Evolutionary conservation across 2,797 vertebrate genomes (phyloP).

Genomic region (Delichon dasypus): DNA sequence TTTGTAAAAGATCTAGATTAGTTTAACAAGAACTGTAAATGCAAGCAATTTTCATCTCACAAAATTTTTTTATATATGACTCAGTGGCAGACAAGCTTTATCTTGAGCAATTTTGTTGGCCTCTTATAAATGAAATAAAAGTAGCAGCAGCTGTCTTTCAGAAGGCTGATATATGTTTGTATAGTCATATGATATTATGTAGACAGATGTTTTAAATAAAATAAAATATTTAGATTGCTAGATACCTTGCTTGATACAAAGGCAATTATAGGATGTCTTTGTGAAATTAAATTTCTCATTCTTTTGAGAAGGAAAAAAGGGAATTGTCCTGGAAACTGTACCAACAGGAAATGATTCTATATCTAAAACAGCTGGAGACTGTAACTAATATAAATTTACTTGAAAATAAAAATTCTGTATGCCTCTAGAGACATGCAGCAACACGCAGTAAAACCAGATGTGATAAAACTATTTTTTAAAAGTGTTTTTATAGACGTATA

Average conservation of each 20-base stretch:
- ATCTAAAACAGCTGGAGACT: constrained; percentile 85
- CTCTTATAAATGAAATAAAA: constrained; percentile 77
- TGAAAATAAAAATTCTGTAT: constrained; percentile 80
- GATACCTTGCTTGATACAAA: constrained; percentile 81
- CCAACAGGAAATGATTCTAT: constrained; percentile 82
- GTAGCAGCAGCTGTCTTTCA: constrained; percentile 74
- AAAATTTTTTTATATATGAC: constrained; percentile 55
- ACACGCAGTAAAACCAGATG: constrained; percentile 76
- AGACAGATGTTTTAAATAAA: constrained; percentile 84
- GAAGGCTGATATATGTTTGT: constrained; percentile 67
- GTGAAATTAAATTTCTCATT: constrained; percentile 82
- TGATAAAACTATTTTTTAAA: constrained; percentile 74
- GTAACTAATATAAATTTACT: constrained; percentile 82
- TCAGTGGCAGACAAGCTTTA: constrained; percentile 62
- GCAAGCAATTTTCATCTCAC: constrained; percentile 64
- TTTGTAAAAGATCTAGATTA: constrained; percentile 62
- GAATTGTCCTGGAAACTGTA: constrained; percentile 77
- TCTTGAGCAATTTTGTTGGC: constrained; percentile 70
- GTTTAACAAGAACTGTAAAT: constrained; percentile 63
- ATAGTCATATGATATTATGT: constrained; percentile 75
- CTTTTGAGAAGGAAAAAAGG: constrained; percentile 62
- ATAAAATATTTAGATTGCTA: constrained; percentile 79
- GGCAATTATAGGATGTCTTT: constrained; percentile 79
- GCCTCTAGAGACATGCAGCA: constrained; percentile 78
- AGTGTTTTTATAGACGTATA: constrained; percentile 55